Conservation (phyloP, 37 sponge, comb jelly and placozoan genomes). For the Bolinopsis microptera region DNA sequence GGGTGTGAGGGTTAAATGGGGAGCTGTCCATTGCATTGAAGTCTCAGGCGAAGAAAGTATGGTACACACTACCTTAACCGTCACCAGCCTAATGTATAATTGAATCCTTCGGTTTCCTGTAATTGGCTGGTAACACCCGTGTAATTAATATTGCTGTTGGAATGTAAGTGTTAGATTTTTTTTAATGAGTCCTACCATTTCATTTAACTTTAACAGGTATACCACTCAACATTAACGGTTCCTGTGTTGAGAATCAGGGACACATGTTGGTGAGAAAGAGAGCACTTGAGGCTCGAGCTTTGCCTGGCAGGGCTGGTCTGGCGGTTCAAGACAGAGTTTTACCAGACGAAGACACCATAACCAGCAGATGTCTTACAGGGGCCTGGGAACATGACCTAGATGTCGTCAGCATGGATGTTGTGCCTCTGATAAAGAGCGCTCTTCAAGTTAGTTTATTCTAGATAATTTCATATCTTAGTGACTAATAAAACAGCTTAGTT, state of each 20-base stretch:
- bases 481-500: too few species aligned
- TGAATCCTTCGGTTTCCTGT: too few species aligned
- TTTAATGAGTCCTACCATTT: too few species aligned
- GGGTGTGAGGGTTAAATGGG: too few species aligned
- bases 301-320: not conserved
- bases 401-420: conserved; percentile 71
- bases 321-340: conserved; percentile 71
- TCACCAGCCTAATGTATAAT: too few species aligned
- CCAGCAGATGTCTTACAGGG: conserved; percentile 75
- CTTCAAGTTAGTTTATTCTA: conserved; percentile 68
- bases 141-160: too few species aligned
- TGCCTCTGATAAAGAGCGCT: conserved; percentile 69
- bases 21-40: too few species aligned
- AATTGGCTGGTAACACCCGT: too few species aligned
- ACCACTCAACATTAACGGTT: not conserved
- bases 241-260: not conserved
- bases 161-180: too few species aligned
- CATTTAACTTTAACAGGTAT: not conserved
- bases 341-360: conserved; percentile 75
- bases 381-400: conserved; percentile 86
- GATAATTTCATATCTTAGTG: too few species aligned
- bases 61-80: too few species aligned
- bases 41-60: too few species aligned
- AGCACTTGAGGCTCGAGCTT: not conserved
- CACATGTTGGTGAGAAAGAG: not conserved